These are phyloP conservation scores for Anisognathus igniventris DNA, from an alignment of 2,797 vertebrate species.

Conservation along the genomic window DNA sequence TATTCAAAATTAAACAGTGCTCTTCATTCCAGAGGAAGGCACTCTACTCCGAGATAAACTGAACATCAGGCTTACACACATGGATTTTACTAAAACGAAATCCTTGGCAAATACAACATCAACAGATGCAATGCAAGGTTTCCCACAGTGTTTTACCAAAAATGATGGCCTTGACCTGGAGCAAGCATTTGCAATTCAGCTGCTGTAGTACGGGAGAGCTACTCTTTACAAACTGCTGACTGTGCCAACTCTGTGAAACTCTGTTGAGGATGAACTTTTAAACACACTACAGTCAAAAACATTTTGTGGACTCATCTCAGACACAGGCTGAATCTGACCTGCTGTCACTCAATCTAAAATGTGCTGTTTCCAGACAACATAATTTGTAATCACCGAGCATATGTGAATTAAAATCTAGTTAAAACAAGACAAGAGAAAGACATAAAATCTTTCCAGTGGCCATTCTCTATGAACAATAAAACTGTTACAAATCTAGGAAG, in stretches of 20 bases:
- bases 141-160: constrained; percentile 19
- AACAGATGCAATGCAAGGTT: background rate
- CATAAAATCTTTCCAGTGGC: background rate
- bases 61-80: background rate
- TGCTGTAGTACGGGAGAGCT: background rate
- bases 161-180: constrained; percentile 13
- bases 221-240: constrained; percentile 24
- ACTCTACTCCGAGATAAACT: background rate
- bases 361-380: background rate
- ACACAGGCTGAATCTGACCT: background rate
- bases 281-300: background rate
- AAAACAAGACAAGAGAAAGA: background rate
- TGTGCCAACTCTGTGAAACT: background rate
- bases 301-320: background rate
- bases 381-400: background rate
- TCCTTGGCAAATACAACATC: constrained; percentile 9
- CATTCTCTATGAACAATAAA: background rate
- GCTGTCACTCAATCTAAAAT: background rate
- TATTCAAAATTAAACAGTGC: background rate
- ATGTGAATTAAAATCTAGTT: background rate
- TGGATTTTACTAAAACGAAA: background rate
- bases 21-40: background rate
- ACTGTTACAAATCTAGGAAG: background rate
- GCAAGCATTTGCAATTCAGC: constrained; percentile 23
- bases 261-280: background rate